These are phyloP conservation scores for Mus caroli DNA, from an alignment of 2,797 vertebrate genomes.

Conservation along the genomic window DNA sequence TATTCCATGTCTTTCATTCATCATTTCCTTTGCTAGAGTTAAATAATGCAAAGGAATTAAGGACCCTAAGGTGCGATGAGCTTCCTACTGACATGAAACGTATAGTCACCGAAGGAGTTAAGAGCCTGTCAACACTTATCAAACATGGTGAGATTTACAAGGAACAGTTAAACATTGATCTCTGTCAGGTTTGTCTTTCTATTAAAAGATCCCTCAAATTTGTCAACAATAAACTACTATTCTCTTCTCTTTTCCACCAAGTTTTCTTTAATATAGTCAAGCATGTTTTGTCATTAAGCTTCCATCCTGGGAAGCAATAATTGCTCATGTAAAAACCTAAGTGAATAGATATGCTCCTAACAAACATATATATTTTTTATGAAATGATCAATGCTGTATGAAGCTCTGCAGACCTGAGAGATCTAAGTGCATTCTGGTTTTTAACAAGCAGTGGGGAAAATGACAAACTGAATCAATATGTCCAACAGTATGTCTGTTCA, in stretches of 20 bases:
- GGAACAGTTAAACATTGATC: not conserved
- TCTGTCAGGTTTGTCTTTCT: conserved; percentile 28
- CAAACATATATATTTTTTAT: not conserved
- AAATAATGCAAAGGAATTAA: not conserved
- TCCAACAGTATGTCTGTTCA: conserved; percentile 66
- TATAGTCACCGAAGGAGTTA: not conserved
- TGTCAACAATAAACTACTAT: conserved; percentile 5
- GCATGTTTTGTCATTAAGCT: not conserved
- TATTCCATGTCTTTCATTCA: not conserved
- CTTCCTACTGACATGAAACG: not conserved
- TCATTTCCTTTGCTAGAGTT: not conserved
- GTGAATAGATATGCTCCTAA: conserved; percentile 4
- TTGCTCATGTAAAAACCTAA: not conserved
- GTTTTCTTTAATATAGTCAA: not conserved
- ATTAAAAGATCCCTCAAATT: conserved; percentile 4
- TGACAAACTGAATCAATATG: conserved; percentile 74
- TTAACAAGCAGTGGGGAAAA: conserved; percentile 65
- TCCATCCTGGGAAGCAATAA: not conserved
- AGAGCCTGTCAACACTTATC: not conserved
- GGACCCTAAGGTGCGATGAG: not conserved
- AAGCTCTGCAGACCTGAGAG: not conserved
- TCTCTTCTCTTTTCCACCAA: conserved; percentile 5
- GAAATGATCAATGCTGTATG: conserved; percentile 70
- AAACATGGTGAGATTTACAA: not conserved
- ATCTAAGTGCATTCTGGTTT: conserved; percentile 25